Evolutionary conservation across 2,113 vertebrate species (phyloP).

Genomic region (Clarias gariepinus): DNA sequence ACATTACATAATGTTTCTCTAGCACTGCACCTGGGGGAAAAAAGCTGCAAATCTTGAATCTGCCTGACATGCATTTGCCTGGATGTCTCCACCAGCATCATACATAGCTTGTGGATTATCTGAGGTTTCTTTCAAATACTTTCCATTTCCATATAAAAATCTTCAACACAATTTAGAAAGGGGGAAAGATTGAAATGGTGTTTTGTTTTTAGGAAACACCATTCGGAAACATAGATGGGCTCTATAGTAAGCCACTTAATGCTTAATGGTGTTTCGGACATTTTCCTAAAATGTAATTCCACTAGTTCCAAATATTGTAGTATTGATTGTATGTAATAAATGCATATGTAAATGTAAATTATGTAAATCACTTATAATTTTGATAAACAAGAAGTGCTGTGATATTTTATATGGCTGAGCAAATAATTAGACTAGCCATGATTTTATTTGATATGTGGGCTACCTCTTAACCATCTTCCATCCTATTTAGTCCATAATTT

Average conservation of each 20-base stretch:
- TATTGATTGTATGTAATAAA: neutral
- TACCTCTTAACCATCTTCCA: too few species aligned
- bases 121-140: neutral
- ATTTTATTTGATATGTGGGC: neutral
- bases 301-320: neutral
- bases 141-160: neutral
- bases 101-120: neutral
- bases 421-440: neutral
- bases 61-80: slow-evolving; percentile 9
- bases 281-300: neutral
- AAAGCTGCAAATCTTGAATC: neutral
- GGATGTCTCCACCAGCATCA: neutral
- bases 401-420: neutral
- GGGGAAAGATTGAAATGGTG: neutral
- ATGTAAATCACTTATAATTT: neutral
- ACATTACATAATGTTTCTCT: neutral
- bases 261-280: neutral
- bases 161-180: neutral
- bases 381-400: neutral
- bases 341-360: neutral
- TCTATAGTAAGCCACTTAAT: neutral
- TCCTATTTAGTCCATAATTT: too few species aligned
- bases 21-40: neutral
- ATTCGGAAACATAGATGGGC: neutral
- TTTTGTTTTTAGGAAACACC: neutral